Conservation (phyloP, 2,888 invertebrate species). For the Alsophila aescularia region DNA sequence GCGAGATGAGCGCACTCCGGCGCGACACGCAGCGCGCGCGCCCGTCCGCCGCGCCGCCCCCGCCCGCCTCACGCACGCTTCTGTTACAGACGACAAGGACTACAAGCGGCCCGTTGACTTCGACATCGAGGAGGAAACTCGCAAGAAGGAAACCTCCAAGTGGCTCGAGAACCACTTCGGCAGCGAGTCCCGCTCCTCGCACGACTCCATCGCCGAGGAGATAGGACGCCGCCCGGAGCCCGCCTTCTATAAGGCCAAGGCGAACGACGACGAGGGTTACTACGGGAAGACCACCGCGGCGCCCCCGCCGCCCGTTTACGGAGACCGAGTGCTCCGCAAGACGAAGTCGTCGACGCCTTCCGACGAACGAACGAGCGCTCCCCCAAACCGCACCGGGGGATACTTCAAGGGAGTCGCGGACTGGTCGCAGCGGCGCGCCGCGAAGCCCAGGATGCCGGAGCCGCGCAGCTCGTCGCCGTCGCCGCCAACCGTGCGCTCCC, state of each 20-base stretch:
- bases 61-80: slow-evolving; percentile 44
- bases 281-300: slow-evolving; percentile 75
- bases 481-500: slow-evolving; percentile 71
- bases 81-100: slow-evolving; percentile 90
- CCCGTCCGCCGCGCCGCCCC: slow-evolving; percentile 48
- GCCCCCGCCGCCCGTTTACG: slow-evolving; percentile 75
- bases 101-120: slow-evolving; percentile 92
- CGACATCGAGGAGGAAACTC: slow-evolving; percentile 94
- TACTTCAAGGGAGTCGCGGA: slow-evolving; percentile 91
- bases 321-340: slow-evolving; percentile 76
- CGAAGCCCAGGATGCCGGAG: slow-evolving; percentile 79
- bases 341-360: slow-evolving; percentile 83
- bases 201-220: slow-evolving; percentile 87
- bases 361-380: slow-evolving; percentile 74
- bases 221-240: slow-evolving; percentile 86
- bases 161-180: slow-evolving; percentile 97
- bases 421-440: slow-evolving; percentile 89
- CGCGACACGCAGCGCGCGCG: slow-evolving; percentile 62
- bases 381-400: slow-evolving; percentile 77
- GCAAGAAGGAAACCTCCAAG: slow-evolving; percentile 95
- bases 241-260: slow-evolving; percentile 89
- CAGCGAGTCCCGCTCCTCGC: slow-evolving; percentile 92
- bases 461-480: slow-evolving; percentile 78
- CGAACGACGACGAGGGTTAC: slow-evolving; percentile 73
- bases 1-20: slow-evolving; percentile 62